Percentiles rank a stretch among this genome's conserved stretches.
Conservation (phyloP, 2,888 invertebrate genomes). For the Drosophila suboccidentalis region DNA sequence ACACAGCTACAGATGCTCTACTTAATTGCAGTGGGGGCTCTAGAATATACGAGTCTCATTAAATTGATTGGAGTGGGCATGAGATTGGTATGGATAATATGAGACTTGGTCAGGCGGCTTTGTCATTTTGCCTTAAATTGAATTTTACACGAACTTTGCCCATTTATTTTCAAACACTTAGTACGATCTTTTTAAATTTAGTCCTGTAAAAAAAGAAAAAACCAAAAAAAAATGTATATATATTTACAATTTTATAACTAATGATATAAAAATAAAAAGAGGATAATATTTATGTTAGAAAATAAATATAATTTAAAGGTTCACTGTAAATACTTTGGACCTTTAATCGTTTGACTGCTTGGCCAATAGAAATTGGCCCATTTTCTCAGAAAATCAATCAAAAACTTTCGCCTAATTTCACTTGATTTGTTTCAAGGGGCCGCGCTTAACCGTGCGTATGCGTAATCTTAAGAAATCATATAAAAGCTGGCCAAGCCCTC, state of each 20-base stretch:
- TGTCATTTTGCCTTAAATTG: constrained; percentile 38
- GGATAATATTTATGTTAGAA: background rate
- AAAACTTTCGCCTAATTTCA: constrained; percentile 55
- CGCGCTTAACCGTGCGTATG: constrained; percentile 59
- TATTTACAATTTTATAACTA: background rate
- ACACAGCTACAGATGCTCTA: constrained; percentile 25
- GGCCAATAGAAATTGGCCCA: constrained; percentile 2
- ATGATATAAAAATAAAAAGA: background rate
- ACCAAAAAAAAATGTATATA: background rate
- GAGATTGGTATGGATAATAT: constrained; percentile 25
- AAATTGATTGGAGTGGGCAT: constrained; percentile 48
- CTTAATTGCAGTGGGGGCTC: constrained; percentile 42
- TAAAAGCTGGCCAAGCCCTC: constrained; percentile 28
- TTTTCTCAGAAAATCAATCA: constrained; percentile 42
- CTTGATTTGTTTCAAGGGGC: constrained; percentile 33
- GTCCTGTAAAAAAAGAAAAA: background rate
- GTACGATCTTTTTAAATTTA: constrained; percentile 7
- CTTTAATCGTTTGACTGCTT: constrained; percentile 15
- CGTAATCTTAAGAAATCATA: constrained; percentile 49
- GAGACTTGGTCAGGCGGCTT: constrained; percentile 32
- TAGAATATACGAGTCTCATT: constrained; percentile 41
- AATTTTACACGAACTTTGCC: constrained; percentile 50
- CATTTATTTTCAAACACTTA: constrained; percentile 37
- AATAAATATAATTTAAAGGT: constrained; percentile 8
- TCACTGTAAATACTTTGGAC: constrained; percentile 6